Percentiles rank a stretch among this genome's conserved stretches.
Evolutionary conservation across 1,140 invertebrate genomes (phyloP).

Genomic region (Asbolus verrucosus): DNA sequence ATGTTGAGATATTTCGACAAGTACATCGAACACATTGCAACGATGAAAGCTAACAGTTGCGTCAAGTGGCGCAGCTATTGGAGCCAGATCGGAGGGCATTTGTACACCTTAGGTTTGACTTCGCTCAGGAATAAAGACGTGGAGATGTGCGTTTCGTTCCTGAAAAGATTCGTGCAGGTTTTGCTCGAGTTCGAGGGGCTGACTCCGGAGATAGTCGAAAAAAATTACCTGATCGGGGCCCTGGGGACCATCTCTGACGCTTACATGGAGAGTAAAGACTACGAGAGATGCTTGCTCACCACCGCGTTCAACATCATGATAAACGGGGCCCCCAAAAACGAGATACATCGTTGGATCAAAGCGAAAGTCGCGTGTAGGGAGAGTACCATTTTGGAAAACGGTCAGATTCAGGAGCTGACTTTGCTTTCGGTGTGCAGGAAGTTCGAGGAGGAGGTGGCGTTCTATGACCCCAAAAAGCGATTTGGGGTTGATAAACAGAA

Average conservation of each 20-base stretch:
- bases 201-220: background rate
- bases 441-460: background rate
- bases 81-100: background rate
- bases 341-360: background rate
- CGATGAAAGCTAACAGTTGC: background rate
- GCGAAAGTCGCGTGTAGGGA: background rate
- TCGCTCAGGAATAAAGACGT: background rate
- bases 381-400: background rate
- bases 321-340: background rate
- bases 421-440: background rate
- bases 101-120: conserved; percentile 5
- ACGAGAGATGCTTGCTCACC: background rate
- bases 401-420: background rate
- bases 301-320: background rate
- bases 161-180: background rate
- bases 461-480: background rate
- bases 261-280: background rate
- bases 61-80: conserved; percentile 5
- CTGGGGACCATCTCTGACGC: background rate
- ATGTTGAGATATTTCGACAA: conserved; percentile 6
- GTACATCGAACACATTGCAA: background rate
- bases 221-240: background rate
- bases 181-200: background rate
- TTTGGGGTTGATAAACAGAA: background rate
- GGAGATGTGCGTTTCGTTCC: background rate